phyloP scores from a whole-genome alignment of 1,140 invertebrate species.

The Drosophila sechellia region DNA sequence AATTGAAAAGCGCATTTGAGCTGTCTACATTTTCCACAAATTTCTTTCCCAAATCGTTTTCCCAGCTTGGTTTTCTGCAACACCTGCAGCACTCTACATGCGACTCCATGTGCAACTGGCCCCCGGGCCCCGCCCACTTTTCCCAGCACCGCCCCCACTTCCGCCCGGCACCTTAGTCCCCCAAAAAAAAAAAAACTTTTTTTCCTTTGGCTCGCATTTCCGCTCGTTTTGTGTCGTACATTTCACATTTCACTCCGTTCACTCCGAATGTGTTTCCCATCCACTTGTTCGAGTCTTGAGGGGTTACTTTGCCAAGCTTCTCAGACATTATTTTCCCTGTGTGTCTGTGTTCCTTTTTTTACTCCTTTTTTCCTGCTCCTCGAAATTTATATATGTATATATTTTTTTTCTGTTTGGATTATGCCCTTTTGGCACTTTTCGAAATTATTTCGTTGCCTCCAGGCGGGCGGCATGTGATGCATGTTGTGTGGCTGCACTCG shows the following conservation, averaged over 20 bases:
- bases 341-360: constrained; percentile 24
- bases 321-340: constrained; percentile 59
- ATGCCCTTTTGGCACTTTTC: constrained; percentile 81
- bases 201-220: constrained; percentile 60
- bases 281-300: constrained; percentile 69
- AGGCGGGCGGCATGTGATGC: constrained; percentile 27
- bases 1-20: constrained; percentile 43
- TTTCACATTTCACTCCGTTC: constrained; percentile 62
- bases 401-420: constrained; percentile 47
- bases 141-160: background rate
- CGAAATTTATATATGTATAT: background rate
- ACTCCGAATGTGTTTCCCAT: constrained; percentile 62
- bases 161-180: background rate
- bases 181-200: background rate
- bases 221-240: constrained; percentile 67
- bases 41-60: constrained; percentile 56
- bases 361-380: constrained; percentile 24
- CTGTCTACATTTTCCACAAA: constrained; percentile 52
- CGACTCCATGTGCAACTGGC: constrained; percentile 15
- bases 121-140: background rate
- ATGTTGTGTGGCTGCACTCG: constrained; percentile 40
- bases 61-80: constrained; percentile 39
- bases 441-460: constrained; percentile 72
- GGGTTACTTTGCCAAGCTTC: constrained; percentile 69
- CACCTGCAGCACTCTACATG: constrained; percentile 32